phyloP scores from a whole-genome alignment of 2,888 invertebrate genomes.

The Conchocele bisecta region DNA sequence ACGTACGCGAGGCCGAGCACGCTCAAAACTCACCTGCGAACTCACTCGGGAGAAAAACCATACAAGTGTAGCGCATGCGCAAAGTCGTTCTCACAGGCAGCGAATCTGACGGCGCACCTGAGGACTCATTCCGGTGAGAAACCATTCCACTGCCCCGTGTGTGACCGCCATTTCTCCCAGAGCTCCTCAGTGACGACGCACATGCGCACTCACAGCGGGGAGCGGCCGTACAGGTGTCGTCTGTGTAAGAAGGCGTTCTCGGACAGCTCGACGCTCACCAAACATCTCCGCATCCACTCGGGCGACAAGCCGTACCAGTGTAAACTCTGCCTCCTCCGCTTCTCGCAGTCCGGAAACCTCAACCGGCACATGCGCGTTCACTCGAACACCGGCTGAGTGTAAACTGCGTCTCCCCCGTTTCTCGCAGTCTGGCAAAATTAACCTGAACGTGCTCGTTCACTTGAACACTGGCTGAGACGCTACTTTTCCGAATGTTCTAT shows the following conservation, averaged over 20 bases:
- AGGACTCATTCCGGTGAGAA: constrained; percentile 98
- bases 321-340: constrained; percentile 96
- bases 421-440: no score
- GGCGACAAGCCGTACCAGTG: constrained; percentile 97
- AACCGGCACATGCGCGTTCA: constrained; percentile 99
- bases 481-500: no score
- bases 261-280: constrained; percentile 98
- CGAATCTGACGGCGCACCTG: constrained; percentile 98
- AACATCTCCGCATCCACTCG: constrained; percentile 95
- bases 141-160: constrained; percentile 98
- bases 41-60: constrained; percentile 97
- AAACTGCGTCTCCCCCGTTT: no score
- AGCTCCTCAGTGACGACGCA: constrained; percentile 97
- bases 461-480: no score
- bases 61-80: constrained; percentile 88
- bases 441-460: no score
- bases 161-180: constrained; percentile 98
- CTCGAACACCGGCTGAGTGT: constrained; percentile 67
- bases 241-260: constrained; percentile 99
- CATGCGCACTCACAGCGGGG: constrained; percentile 99
- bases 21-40: constrained; percentile 97
- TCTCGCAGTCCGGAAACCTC: constrained; percentile 98
- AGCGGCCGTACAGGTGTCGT: constrained; percentile 96
- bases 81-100: constrained; percentile 99
- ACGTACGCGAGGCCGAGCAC: constrained; percentile 97